These are phyloP conservation scores for Salarias fasciatus DNA, from an alignment of 2,797 vertebrate genomes.

Conservation along the genomic window DNA sequence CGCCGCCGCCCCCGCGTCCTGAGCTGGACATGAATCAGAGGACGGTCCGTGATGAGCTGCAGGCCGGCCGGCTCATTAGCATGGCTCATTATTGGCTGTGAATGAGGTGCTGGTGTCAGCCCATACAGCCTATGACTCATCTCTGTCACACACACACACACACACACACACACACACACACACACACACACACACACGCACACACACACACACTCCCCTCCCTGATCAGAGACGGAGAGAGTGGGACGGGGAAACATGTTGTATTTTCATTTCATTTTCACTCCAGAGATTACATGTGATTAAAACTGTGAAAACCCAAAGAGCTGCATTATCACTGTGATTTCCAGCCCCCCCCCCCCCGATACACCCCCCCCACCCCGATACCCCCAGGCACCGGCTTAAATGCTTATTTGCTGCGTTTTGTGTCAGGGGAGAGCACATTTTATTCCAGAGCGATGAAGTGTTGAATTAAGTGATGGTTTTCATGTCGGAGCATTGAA, in stretches of 20 bases:
- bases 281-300: conserved; percentile 67
- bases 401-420: conserved; percentile 73
- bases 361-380: conserved; percentile 50
- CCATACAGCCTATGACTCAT: conserved; percentile 71
- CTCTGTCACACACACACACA: too few species aligned
- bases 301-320: conserved; percentile 58
- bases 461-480: conserved; percentile 80
- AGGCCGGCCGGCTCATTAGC: conserved; percentile 82
- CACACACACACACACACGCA: too few species aligned
- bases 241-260: conserved; percentile 35
- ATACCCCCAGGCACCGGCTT: conserved; percentile 72
- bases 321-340: conserved; percentile 58
- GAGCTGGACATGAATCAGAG: conserved; percentile 71
- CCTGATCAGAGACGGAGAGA: conserved; percentile 27
- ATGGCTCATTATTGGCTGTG: conserved; percentile 83
- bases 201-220: not conserved
- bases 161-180: too few species aligned
- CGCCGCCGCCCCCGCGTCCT: too few species aligned
- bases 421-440: conserved; percentile 66
- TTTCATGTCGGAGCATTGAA: conserved; percentile 71
- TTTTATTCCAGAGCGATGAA: conserved; percentile 74
- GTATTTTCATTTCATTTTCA: conserved; percentile 60
- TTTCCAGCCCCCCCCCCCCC: too few species aligned
- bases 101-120: conserved; percentile 84
- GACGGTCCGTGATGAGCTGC: conserved; percentile 75